phyloP scores from a whole-genome alignment of 2,113 vertebrate species.

The Corynorhinus townsendii region DNA sequence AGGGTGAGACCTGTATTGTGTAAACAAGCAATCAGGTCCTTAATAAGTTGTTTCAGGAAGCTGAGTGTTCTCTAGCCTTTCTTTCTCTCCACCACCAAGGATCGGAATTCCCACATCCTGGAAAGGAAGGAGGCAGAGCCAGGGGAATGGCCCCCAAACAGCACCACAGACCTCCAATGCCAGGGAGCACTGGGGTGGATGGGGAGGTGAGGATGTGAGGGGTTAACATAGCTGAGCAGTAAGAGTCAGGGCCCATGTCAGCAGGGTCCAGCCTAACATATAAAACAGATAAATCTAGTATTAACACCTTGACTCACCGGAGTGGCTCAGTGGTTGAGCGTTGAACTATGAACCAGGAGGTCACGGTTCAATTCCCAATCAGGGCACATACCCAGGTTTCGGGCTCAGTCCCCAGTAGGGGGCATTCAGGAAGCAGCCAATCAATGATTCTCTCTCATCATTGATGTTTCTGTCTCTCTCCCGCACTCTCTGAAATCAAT shows the following conservation, averaged over 20 bases:
- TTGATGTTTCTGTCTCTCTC: too few relatives aligned
- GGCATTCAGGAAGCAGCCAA: too few relatives aligned
- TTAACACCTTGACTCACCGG: accelerated
- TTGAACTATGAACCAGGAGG: too few relatives aligned
- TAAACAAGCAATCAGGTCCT: background rate
- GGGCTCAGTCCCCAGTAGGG: too few relatives aligned
- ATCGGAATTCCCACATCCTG: background rate
- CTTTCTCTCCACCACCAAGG: background rate
- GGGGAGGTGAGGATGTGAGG: background rate
- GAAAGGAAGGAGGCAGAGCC: background rate
- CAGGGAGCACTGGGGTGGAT: background rate
- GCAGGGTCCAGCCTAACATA: background rate
- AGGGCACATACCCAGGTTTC: too few relatives aligned
- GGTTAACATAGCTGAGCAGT: background rate
- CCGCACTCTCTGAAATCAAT: too few relatives aligned
- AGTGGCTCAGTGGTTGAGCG: too few relatives aligned
- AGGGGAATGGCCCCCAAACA: background rate
- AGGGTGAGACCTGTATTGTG: too few relatives aligned
- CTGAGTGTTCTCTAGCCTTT: background rate
- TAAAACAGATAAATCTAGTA: background rate
- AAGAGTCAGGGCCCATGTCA: background rate
- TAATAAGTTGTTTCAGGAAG: background rate
- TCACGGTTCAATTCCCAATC: too few relatives aligned
- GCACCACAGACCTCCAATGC: background rate
- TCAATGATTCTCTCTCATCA: too few relatives aligned